A percentile compares a stretch with the other conserved stretches of the same genome.
phyloP scores from a whole-genome alignment of 1,140 invertebrate species.

The Anagrus nilaparvatae region DNA sequence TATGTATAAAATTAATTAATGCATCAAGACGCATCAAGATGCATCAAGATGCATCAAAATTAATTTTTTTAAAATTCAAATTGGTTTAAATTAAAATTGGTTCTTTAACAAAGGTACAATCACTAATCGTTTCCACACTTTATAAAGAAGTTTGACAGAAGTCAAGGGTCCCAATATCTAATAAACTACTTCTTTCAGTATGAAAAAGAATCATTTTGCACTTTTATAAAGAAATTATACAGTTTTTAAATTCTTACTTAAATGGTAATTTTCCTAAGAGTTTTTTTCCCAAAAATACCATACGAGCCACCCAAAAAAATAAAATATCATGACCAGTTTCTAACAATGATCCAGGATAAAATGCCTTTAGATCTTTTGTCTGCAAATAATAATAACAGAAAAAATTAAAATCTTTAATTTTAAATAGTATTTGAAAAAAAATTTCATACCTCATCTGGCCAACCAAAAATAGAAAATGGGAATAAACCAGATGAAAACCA shows the following conservation, averaged over 20 bases:
- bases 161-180: too few relatives aligned
- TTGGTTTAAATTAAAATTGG: too few relatives aligned
- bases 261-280: slow-evolving; percentile 89
- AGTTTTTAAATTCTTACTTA: slow-evolving; percentile 48
- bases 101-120: too few relatives aligned
- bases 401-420: slow-evolving; percentile 1
- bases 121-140: too few relatives aligned
- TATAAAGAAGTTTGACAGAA: too few relatives aligned
- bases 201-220: neutral
- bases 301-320: slow-evolving; percentile 99
- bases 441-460: slow-evolving; percentile 70
- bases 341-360: slow-evolving; percentile 87
- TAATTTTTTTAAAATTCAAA: neutral
- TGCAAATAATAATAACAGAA: slow-evolving; percentile 25
- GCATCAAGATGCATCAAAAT: too few relatives aligned
- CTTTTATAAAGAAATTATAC: neutral
- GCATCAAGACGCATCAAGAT: too few relatives aligned
- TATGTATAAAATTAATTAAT: too few relatives aligned
- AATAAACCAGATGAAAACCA: slow-evolving; percentile 98
- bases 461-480: slow-evolving; percentile 95
- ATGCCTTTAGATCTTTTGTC: slow-evolving; percentile 57
- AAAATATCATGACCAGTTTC: slow-evolving; percentile 98
- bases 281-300: slow-evolving; percentile 95
- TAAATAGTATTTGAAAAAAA: slow-evolving; percentile 4
- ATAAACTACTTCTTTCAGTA: too few relatives aligned